Evolutionary conservation across 2,113 vertebrate species (phyloP).

Genomic region (Engraulis encrasicolus): DNA sequence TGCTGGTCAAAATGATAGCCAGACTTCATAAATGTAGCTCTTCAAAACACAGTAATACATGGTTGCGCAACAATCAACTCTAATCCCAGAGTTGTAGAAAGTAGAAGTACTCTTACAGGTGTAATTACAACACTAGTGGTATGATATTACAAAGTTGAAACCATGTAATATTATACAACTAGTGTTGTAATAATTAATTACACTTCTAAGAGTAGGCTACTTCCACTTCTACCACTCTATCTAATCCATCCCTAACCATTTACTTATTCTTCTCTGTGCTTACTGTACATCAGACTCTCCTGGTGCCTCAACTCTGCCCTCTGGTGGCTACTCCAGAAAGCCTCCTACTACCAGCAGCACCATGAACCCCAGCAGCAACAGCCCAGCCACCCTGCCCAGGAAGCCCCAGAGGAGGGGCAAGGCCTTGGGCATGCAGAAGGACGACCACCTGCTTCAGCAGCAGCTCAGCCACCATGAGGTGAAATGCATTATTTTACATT

Average conservation of each 20-base stretch:
- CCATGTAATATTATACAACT: too few relatives aligned
- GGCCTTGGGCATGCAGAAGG: constrained; percentile 41
- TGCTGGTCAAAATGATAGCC: neutral
- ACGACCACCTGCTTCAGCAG: too few relatives aligned
- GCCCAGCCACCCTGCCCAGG: constrained; percentile 47
- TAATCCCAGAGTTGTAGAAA: too few relatives aligned
- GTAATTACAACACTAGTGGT: too few relatives aligned
- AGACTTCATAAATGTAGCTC: neutral
- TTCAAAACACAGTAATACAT: neutral
- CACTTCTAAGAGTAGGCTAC: too few relatives aligned
- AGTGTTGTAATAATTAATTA: too few relatives aligned
- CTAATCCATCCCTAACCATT: neutral
- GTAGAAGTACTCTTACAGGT: too few relatives aligned
- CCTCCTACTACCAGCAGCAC: constrained; percentile 36
- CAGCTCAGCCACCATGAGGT: constrained; percentile 63
- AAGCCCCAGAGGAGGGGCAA: constrained; percentile 40
- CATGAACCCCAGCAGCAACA: constrained; percentile 41
- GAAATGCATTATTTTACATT: too few relatives aligned
- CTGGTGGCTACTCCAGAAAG: constrained; percentile 47
- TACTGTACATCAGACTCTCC: constrained; percentile 36
- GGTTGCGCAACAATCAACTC: too few relatives aligned
- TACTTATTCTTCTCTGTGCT: neutral
- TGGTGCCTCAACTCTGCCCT: constrained; percentile 43
- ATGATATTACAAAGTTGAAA: too few relatives aligned
- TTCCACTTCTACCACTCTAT: too few relatives aligned